These are phyloP conservation scores for Serrognathus titanus DNA, from an alignment of 2,888 invertebrate species.

Conservation along the genomic window DNA sequence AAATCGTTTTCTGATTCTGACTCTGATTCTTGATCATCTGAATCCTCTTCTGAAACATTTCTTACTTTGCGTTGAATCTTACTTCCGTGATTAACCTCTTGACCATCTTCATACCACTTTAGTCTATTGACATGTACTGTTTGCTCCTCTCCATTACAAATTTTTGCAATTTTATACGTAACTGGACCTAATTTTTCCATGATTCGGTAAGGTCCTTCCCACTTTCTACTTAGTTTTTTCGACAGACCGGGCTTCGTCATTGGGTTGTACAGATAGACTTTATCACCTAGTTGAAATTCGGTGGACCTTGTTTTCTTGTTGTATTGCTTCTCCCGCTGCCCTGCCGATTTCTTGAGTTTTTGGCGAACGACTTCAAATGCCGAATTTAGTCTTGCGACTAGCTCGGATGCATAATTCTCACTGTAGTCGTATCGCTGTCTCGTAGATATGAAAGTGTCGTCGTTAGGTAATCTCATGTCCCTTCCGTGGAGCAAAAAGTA, in stretches of 20 bases:
- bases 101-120: background rate
- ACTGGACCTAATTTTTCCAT: background rate
- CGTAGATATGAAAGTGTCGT: slow-evolving; percentile 17
- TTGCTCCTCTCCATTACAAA: background rate
- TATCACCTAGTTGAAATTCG: background rate
- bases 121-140: background rate
- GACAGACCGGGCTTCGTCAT: background rate
- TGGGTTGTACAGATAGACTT: background rate
- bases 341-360: background rate
- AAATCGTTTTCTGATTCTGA: too few species aligned
- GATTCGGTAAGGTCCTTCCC: background rate
- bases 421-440: slow-evolving; percentile 18
- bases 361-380: background rate
- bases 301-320: background rate
- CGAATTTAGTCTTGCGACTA: slow-evolving; percentile 3
- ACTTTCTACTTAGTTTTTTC: background rate
- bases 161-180: background rate
- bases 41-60: too few species aligned
- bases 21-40: too few species aligned
- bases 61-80: background rate
- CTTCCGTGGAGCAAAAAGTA: slow-evolving; percentile 26
- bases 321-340: background rate
- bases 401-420: slow-evolving; percentile 22
- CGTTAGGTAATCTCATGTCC: slow-evolving; percentile 26
- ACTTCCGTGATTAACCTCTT: background rate